Evolutionary conservation across 2,797 vertebrate genomes (phyloP).

Genomic region (Tiaroga cobitis): DNA sequence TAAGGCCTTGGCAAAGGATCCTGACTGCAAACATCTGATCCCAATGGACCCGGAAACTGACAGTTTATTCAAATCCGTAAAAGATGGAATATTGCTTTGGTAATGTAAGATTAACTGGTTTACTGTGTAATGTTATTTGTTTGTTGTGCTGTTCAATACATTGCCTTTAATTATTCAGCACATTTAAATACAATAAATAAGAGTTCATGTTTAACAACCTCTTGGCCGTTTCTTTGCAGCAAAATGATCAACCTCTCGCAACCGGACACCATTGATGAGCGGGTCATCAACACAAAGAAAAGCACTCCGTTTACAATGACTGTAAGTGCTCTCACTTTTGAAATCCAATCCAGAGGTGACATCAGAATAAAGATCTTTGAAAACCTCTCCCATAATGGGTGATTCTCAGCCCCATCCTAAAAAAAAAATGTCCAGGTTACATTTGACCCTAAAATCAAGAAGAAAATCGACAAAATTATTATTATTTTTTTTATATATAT

Average conservation of each 20-base stretch:
- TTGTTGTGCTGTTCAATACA: not conserved
- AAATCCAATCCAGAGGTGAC: not conserved
- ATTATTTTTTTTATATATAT: no score
- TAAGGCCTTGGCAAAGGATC: slow-evolving; percentile 90
- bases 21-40: slow-evolving; percentile 89
- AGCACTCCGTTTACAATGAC: slow-evolving; percentile 91
- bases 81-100: slow-evolving; percentile 95
- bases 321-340: slow-evolving; percentile 79
- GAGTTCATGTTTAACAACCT: not conserved
- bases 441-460: not conserved
- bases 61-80: slow-evolving; percentile 91
- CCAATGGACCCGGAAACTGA: slow-evolving; percentile 88
- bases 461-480: not conserved
- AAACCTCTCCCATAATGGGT: not conserved
- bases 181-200: not conserved
- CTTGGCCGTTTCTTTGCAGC: slow-evolving; percentile 72
- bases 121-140: not conserved
- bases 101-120: slow-evolving; percentile 65
- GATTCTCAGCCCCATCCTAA: not conserved
- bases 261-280: slow-evolving; percentile 95
- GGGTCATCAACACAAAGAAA: slow-evolving; percentile 96
- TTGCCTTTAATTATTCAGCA: not conserved
- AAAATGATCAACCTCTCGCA: slow-evolving; percentile 98
- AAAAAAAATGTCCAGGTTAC: not conserved
- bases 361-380: not conserved